These are phyloP conservation scores for Drosophila novamexicana DNA, from an alignment of 1,140 invertebrate species.

Conservation along the genomic window DNA sequence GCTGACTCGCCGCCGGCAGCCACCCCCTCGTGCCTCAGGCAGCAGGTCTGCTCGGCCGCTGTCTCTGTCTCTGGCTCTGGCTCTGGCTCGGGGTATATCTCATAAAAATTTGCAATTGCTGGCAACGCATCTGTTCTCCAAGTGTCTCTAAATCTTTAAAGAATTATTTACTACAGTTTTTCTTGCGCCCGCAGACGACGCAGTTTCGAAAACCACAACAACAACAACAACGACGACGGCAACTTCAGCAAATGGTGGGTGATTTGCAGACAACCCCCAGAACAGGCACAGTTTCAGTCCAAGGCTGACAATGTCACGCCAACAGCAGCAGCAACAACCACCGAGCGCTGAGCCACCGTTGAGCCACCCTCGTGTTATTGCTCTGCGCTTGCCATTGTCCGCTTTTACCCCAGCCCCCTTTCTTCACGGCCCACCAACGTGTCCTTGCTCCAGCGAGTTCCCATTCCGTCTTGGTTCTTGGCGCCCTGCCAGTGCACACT, in stretches of 20 bases:
- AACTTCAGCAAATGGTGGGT: slow-evolving; percentile 52
- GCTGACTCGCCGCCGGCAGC: slow-evolving; percentile 6
- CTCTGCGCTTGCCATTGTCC: slow-evolving; percentile 73
- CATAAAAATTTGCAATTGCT: slow-evolving; percentile 81
- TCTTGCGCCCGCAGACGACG: slow-evolving; percentile 40
- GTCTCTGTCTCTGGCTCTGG: not conserved
- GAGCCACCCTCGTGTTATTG: slow-evolving; percentile 76
- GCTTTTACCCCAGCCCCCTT: not conserved
- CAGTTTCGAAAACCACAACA: slow-evolving; percentile 43
- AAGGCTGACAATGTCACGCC: slow-evolving; percentile 72
- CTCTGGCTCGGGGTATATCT: slow-evolving; percentile 45
- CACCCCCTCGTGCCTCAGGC: not conserved
- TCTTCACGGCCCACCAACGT: not conserved
- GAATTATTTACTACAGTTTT: slow-evolving; percentile 80
- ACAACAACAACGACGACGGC: slow-evolving; percentile 12
- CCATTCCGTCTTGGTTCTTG: slow-evolving; percentile 44
- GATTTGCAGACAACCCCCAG: slow-evolving; percentile 54
- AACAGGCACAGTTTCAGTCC: slow-evolving; percentile 30
- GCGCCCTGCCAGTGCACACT: slow-evolving; percentile 63
- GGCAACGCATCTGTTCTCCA: slow-evolving; percentile 47
- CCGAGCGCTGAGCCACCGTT: slow-evolving; percentile 63
- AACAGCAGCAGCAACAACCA: slow-evolving; percentile 42
- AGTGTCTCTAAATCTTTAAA: slow-evolving; percentile 82
- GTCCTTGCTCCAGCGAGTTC: slow-evolving; percentile 13
- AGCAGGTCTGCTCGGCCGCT: not conserved